These are phyloP conservation scores for Seira sanloemensis DNA, from an alignment of 2,888 invertebrate genomes.

Conservation along the genomic window DNA sequence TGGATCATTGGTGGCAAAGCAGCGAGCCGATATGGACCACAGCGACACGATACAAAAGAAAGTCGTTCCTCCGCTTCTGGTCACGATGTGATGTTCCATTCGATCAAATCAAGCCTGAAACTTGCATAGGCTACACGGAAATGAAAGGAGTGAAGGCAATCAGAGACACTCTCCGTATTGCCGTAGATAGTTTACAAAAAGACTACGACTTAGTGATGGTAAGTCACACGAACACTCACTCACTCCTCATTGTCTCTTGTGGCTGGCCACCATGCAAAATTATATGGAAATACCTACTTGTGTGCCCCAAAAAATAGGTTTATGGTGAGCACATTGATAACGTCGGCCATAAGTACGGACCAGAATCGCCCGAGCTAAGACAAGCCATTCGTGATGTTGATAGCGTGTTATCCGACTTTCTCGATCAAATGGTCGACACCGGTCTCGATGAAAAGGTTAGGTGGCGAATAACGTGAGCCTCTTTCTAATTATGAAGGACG, in stretches of 20 bases:
- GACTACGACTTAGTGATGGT: conserved; percentile 74
- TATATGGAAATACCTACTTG: conserved; percentile 10
- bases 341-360: conserved; percentile 75
- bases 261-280: no score
- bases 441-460: conserved; percentile 73
- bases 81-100: conserved; percentile 74
- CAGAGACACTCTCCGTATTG: conserved; percentile 71
- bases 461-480: no score
- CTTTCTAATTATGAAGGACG: no score
- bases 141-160: conserved; percentile 67
- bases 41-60: conserved; percentile 74
- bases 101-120: conserved; percentile 72
- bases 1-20: conserved; percentile 74
- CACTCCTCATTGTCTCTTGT: not conserved
- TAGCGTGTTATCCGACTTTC: conserved; percentile 73
- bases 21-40: conserved; percentile 75
- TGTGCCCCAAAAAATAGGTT: conserved; percentile 65
- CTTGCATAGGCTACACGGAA: conserved; percentile 68
- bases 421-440: conserved; percentile 74
- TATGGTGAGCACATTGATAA: conserved; percentile 74
- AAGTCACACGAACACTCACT: conserved; percentile 32
- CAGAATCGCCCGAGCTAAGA: conserved; percentile 74
- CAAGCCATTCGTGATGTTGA: conserved; percentile 74
- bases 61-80: conserved; percentile 72
- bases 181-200: conserved; percentile 71